These are phyloP conservation scores for Schizothorax lantsangensis DNA, from an alignment of 2,797 vertebrate genomes.

Conservation along the genomic window DNA sequence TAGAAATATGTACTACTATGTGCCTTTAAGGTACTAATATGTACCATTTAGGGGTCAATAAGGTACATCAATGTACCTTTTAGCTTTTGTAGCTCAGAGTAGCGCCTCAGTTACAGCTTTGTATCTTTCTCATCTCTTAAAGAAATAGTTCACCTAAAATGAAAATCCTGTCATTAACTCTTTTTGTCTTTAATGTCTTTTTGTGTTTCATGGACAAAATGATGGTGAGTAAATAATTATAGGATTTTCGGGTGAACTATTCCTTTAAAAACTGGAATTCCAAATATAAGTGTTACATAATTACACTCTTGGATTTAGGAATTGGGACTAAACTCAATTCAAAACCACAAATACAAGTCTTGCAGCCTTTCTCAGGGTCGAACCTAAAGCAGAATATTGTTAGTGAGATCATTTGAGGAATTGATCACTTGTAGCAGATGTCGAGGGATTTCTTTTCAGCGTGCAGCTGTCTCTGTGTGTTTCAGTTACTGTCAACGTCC, in stretches of 20 bases:
- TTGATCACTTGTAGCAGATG: constrained; percentile 23
- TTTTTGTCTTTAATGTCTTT: neutral
- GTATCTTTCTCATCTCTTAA: neutral
- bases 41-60: neutral
- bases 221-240: neutral
- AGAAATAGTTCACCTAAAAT: neutral
- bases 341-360: neutral
- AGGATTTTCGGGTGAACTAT: neutral
- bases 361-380: neutral
- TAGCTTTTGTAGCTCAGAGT: neutral
- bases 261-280: neutral
- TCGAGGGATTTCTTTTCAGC: neutral
- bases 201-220: neutral
- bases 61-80: neutral
- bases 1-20: neutral
- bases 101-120: too few relatives aligned
- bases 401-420: constrained; percentile 17
- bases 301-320: neutral
- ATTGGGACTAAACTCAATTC: neutral
- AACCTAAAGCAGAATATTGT: neutral
- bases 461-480: neutral
- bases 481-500: neutral
- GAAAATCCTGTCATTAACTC: neutral
- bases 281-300: neutral
- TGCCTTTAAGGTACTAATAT: too few relatives aligned